These are phyloP conservation scores for Megalopta genalis DNA, from an alignment of 1,140 invertebrate genomes.

Conservation along the genomic window DNA sequence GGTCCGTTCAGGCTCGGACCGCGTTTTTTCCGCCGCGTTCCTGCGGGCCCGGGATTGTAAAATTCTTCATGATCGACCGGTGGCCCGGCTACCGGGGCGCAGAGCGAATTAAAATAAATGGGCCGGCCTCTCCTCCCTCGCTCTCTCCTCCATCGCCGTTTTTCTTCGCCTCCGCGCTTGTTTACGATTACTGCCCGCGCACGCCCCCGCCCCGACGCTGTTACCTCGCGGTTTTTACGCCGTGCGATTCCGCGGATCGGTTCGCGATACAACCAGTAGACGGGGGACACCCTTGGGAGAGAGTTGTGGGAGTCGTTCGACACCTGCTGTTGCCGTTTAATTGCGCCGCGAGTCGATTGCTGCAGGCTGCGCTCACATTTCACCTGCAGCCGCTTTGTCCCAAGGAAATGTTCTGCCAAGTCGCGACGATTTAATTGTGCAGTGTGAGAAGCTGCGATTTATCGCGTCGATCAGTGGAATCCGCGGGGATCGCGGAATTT, in stretches of 20 bases:
- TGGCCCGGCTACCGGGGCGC: slow-evolving; percentile 11
- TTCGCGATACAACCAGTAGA: too few relatives aligned
- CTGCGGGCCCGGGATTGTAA: slow-evolving; percentile 22
- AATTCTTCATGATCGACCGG: slow-evolving; percentile 29
- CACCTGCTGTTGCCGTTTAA: neutral
- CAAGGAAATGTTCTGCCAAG: too few relatives aligned
- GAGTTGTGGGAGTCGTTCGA: neutral
- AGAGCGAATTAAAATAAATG: slow-evolving; percentile 32
- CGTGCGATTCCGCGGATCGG: neutral
- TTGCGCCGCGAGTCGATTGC: too few relatives aligned
- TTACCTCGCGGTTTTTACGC: slow-evolving; percentile 16
- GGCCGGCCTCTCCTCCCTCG: too few relatives aligned
- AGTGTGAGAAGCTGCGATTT: too few relatives aligned
- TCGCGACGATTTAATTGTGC: too few relatives aligned
- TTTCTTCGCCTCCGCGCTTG: neutral
- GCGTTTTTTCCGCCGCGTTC: slow-evolving; percentile 23
- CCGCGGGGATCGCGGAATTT: too few relatives aligned
- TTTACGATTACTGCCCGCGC: slow-evolving; percentile 38
- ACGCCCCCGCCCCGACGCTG: neutral
- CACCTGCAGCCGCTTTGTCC: neutral
- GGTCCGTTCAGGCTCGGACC: neutral
- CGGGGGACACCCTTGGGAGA: neutral
- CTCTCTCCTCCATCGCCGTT: neutral
- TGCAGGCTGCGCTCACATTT: too few relatives aligned
- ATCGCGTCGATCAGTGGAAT: too few relatives aligned